Conservation (phyloP, 2,888 invertebrate species). For the Pyralis farinalis region DNA sequence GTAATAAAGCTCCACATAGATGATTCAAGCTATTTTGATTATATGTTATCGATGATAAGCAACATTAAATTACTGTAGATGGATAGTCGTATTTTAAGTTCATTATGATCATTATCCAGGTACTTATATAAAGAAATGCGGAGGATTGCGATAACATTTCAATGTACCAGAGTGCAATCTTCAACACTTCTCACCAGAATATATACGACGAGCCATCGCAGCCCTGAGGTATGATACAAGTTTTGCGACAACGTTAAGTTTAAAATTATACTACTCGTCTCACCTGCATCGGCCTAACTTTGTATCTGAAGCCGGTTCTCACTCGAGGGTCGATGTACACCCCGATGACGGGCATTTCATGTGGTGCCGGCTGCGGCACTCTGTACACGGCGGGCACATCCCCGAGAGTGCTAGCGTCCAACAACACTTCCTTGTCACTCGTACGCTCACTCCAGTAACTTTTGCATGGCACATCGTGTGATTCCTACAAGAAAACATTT, state of each 20-base stretch:
- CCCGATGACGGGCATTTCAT: slow-evolving; percentile 86
- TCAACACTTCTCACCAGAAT: slow-evolving; percentile 52
- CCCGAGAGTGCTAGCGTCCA: slow-evolving; percentile 82
- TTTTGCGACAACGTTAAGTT: slow-evolving; percentile 28
- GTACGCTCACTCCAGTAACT: slow-evolving; percentile 48
- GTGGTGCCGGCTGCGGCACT: slow-evolving; percentile 80
- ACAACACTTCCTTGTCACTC: slow-evolving; percentile 53
- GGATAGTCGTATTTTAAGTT: slow-evolving; percentile 37
- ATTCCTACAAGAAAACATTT: slow-evolving; percentile 43
- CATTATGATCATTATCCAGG: not conserved
- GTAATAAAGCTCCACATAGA: slow-evolving; percentile 46
- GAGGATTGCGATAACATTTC: slow-evolving; percentile 51
- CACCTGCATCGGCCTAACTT: slow-evolving; percentile 84
- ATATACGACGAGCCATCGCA: slow-evolving; percentile 51
- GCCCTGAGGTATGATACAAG: slow-evolving; percentile 31
- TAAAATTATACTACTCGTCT: slow-evolving; percentile 54
- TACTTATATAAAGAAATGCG: slow-evolving; percentile 52
- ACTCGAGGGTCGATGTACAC: slow-evolving; percentile 87
- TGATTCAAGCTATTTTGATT: slow-evolving; percentile 55
- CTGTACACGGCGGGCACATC: slow-evolving; percentile 85
- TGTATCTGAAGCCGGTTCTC: slow-evolving; percentile 87
- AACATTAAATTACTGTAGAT: slow-evolving; percentile 53
- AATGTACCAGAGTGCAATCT: slow-evolving; percentile 47
- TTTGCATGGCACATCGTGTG: slow-evolving; percentile 46
- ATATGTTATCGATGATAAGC: slow-evolving; percentile 57